Base-by-base conservation (phyloP, 2,888 invertebrate species). In the Tenodera sinensis region DNA sequence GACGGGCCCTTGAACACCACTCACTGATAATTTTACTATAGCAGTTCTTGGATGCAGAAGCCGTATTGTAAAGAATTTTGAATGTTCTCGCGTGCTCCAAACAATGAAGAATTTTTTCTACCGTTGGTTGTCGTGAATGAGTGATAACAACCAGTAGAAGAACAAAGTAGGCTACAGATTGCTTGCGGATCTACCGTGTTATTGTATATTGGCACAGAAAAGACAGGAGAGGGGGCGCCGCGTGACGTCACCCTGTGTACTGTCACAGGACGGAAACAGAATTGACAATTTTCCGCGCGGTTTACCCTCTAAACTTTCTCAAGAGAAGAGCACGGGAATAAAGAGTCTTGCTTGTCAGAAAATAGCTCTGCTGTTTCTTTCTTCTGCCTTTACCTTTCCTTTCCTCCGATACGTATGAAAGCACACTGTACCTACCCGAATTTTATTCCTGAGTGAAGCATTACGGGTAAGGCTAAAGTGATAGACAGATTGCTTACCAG, bases 211-310 rank as follows among this genome's bases (percentile, higher is more conserved):
- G 87, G 82, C 25, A 14, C 34, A 85, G 88, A 88, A 27, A n/a
- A 85, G 83, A 71, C 15, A 28, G 47, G 83, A 34, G 89, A 20
- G 71, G 84, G 47, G 28, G 28, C 81, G 83, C 28, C 81, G 28
- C 20, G 54, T 54, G 54, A 54, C 54, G 54, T 86, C 27, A 54
- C 71, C 86, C 42, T 34, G 87, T 87, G 71, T 87, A 87, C 88
- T 84, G 89, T 87, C 87, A 90, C 89, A 89, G 84, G 89, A 88
- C 84, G 88, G 90, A 90, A 90, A 90, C 93, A 95, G 94, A 95
- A 95, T 95, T 95, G 95, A 93, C 95, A 95, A 95, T 95, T 95
- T 95, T 95, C 95, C 95, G 95, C 95, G 94, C 94, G 95, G 95
- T 95, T 95, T 95, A 95, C 94, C 94, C 94, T 94, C 94, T 90